Conservation (phyloP, 2,797 vertebrate genomes). For the Lepus townsendii region DNA sequence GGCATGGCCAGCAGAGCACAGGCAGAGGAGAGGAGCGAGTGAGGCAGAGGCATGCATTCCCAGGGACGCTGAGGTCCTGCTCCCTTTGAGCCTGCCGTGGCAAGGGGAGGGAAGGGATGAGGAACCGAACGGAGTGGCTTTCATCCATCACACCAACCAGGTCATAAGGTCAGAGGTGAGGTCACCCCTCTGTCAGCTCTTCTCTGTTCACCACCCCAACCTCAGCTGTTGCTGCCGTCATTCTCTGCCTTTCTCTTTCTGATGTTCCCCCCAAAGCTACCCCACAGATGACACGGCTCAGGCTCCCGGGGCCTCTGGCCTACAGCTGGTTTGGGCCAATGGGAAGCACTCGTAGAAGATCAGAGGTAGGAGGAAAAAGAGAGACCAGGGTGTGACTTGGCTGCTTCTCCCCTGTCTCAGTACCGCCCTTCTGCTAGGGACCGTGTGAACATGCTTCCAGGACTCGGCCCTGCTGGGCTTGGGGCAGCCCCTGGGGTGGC, state of each 20-base stretch:
- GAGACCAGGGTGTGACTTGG: neutral
- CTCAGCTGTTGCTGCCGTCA: neutral
- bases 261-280: neutral
- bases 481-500: neutral
- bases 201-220: neutral
- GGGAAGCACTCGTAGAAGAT: neutral
- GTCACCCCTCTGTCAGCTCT: neutral
- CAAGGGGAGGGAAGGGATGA: neutral
- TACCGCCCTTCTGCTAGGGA: neutral
- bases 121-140: neutral
- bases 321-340: neutral
- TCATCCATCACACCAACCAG: neutral
- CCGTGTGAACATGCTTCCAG: neutral
- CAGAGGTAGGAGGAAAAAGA: neutral
- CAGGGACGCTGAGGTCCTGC: neutral
- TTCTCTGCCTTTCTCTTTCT: neutral
- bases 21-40: neutral
- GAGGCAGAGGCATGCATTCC: neutral
- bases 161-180: neutral
- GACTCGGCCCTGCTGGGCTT: neutral
- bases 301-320: neutral
- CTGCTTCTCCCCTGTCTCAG: neutral
- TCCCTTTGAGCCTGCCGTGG: neutral
- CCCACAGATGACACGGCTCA: neutral
- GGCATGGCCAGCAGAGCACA: neutral